Conservation (phyloP, 2,797 vertebrate species). For the Sorex maritimensis region DNA sequence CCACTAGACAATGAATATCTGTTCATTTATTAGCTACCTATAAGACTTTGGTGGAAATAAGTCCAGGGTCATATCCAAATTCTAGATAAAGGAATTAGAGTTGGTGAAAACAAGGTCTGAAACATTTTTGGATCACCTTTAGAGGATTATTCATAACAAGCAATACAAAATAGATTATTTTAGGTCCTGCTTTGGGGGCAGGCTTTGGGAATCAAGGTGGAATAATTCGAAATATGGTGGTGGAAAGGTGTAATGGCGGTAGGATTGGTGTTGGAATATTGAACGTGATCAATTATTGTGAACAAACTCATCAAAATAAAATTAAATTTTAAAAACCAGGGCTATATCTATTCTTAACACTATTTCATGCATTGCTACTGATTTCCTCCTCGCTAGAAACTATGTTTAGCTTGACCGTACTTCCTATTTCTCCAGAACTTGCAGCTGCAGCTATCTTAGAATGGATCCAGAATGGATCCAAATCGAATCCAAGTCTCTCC, state of each 20-base stretch:
- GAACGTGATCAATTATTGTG: too few relatives aligned
- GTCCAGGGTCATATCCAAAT: not conserved
- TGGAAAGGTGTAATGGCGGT: too few relatives aligned
- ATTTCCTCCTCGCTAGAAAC: not conserved
- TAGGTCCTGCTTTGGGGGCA: too few relatives aligned
- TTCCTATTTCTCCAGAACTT: not conserved
- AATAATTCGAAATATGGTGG: too few relatives aligned
- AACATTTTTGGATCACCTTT: too few relatives aligned
- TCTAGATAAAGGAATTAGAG: not conserved
- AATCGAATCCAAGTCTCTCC: constrained; percentile 3
- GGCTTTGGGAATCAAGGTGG: too few relatives aligned
- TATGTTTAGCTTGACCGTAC: not conserved
- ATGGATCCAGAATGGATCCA: not conserved
- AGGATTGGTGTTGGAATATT: too few relatives aligned
- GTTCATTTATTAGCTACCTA: not conserved
- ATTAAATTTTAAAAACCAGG: not conserved
- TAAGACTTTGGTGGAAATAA: constrained; percentile 10
- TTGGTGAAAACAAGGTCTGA: too few relatives aligned
- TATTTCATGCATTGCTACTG: not conserved
- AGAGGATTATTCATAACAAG: too few relatives aligned
- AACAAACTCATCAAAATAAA: not conserved
- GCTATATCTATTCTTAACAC: not conserved
- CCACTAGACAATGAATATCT: constrained; percentile 14
- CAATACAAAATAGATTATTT: not conserved
- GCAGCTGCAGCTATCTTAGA: not conserved